Percentiles rank a stretch among this genome's conserved stretches.
phyloP scores from a whole-genome alignment of 2,113 vertebrate genomes.

The Amphiprion percula region DNA sequence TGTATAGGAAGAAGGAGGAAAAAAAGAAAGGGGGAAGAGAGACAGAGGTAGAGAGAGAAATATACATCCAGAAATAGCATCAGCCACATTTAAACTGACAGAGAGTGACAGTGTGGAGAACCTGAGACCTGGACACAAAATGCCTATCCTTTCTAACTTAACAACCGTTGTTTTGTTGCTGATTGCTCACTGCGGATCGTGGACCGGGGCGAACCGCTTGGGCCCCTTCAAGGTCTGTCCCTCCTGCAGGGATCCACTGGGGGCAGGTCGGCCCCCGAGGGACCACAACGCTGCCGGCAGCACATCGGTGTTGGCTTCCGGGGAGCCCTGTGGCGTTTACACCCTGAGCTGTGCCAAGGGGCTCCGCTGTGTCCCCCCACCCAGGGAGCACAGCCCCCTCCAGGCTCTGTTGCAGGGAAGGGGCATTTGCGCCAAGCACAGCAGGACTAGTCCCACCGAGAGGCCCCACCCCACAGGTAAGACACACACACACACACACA shows the following conservation, averaged over 20 bases:
- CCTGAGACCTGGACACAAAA: slow-evolving; percentile 80
- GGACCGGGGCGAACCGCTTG: slow-evolving; percentile 79
- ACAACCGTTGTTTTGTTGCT: slow-evolving; percentile 81
- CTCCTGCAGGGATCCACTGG: slow-evolving; percentile 82
- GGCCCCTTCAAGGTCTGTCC: slow-evolving; percentile 81
- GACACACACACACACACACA: slow-evolving; percentile 36
- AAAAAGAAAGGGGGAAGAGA: not conserved
- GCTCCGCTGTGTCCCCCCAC: slow-evolving; percentile 86
- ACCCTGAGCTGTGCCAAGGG: slow-evolving; percentile 86
- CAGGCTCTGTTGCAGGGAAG: slow-evolving; percentile 88
- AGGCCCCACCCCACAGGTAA: slow-evolving; percentile 86
- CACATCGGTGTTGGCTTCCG: slow-evolving; percentile 80
- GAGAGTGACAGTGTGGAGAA: slow-evolving; percentile 77
- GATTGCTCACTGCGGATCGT: slow-evolving; percentile 80
- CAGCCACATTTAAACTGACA: slow-evolving; percentile 75
- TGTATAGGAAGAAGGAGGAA: slow-evolving; percentile 70
- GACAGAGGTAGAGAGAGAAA: slow-evolving; percentile 42
- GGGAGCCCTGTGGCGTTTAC: slow-evolving; percentile 87
- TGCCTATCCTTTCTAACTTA: slow-evolving; percentile 82
- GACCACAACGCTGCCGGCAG: slow-evolving; percentile 78
- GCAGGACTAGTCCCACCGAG: slow-evolving; percentile 79
- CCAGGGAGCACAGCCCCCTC: slow-evolving; percentile 84
- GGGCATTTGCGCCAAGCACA: slow-evolving; percentile 83
- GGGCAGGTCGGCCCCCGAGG: slow-evolving; percentile 77
- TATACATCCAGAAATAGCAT: slow-evolving; percentile 82